Percentiles rank a stretch among this genome's conserved stretches.
These are phyloP conservation scores for Eristalis pertinax DNA, from an alignment of 2,888 invertebrate genomes.

Conservation along the genomic window DNA sequence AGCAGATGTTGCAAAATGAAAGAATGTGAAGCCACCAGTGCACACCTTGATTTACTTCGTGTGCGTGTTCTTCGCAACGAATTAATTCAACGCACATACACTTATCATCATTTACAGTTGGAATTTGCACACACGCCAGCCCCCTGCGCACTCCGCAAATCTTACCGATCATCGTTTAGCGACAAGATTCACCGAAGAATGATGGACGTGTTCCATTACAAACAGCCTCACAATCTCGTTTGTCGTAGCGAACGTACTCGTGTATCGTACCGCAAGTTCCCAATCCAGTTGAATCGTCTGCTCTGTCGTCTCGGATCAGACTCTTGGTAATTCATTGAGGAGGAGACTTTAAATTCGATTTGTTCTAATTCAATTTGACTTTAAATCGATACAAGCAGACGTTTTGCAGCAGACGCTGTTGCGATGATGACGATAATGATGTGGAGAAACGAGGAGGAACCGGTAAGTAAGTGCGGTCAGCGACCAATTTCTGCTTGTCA, in stretches of 20 bases:
- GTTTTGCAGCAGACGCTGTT: conserved; percentile 8
- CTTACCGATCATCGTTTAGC: background rate
- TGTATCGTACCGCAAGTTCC: background rate
- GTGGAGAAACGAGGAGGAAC: background rate
- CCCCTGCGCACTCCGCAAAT: background rate
- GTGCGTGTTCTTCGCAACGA: background rate
- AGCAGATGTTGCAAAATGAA: background rate
- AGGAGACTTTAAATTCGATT: background rate
- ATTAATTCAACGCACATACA: background rate
- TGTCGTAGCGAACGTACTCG: background rate
- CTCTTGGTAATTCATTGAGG: background rate
- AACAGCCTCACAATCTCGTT: conserved; percentile 3
- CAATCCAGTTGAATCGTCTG: conserved; percentile 5
- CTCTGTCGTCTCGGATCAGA: background rate
- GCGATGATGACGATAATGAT: background rate
- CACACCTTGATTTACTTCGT: background rate
- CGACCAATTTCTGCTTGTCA: background rate
- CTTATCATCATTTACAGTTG: background rate
- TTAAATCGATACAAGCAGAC: conserved; percentile 16
- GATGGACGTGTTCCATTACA: conserved; percentile 27
- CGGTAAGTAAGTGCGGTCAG: conserved; percentile 7
- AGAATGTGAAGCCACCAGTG: background rate
- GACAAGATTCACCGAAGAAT: background rate
- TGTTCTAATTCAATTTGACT: conserved; percentile 12
- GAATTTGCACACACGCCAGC: background rate